Evolutionary conservation across 2,888 invertebrate genomes (phyloP).

Genomic region (Apomyelois bistriatella): DNA sequence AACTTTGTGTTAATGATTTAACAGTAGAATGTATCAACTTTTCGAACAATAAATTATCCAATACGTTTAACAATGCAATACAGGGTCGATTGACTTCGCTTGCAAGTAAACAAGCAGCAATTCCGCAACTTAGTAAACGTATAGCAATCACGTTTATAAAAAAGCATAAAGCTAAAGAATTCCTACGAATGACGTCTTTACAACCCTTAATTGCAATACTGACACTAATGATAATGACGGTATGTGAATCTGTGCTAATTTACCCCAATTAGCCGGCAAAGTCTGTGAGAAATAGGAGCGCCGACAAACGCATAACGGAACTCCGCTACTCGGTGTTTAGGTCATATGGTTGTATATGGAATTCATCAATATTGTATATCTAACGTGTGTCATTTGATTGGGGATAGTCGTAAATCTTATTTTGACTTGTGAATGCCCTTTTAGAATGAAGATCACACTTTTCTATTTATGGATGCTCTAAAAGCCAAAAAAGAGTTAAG

Average conservation of each 20-base stretch:
- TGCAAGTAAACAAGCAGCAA: no score
- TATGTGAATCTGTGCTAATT: slow-evolving; percentile 14
- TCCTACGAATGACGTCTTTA: background rate
- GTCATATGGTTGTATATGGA: background rate
- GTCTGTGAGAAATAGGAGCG: background rate
- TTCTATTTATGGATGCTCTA: no score
- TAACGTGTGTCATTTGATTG: no score
- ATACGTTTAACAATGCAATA: no score
- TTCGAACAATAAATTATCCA: no score
- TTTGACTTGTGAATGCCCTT: no score
- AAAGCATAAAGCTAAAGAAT: background rate
- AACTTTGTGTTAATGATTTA: no score
- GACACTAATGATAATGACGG: slow-evolving; percentile 2
- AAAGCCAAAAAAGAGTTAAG: no score
- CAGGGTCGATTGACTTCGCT: no score
- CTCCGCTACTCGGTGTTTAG: background rate
- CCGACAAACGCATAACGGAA: slow-evolving; percentile 4
- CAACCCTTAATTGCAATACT: slow-evolving; percentile 7
- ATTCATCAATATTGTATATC: background rate
- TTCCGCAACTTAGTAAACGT: background rate
- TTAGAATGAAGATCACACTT: no score
- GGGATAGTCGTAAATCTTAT: no score
- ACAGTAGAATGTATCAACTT: no score
- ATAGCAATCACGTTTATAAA: background rate
- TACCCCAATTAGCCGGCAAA: slow-evolving; percentile 1